Percentiles rank a stretch among this genome's conserved stretches.
Evolutionary conservation across 2,797 vertebrate species (phyloP).

Genomic region (Prionace glauca): DNA sequence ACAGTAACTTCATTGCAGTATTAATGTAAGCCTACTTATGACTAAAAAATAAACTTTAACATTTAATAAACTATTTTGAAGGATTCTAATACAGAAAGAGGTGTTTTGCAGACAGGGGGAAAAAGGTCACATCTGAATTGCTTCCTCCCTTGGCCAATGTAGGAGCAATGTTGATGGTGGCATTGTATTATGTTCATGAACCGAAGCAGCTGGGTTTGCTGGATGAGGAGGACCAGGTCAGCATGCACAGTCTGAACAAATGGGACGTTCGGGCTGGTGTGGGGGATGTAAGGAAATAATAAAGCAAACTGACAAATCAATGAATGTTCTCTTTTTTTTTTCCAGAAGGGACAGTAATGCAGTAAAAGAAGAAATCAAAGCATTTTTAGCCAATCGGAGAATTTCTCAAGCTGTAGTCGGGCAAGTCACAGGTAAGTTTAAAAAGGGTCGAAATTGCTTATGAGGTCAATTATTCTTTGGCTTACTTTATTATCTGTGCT

Average conservation of each 20-base stretch:
- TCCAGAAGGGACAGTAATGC: slow-evolving; percentile 72
- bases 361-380: slow-evolving; percentile 75
- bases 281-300: neutral
- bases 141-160: neutral
- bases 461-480: neutral
- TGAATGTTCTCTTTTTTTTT: slow-evolving; percentile 40
- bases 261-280: neutral
- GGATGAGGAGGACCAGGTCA: neutral
- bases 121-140: neutral
- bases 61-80: neutral
- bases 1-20: no score
- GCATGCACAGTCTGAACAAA: neutral
- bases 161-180: neutral
- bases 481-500: neutral
- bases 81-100: neutral
- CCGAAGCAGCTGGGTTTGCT: neutral
- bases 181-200: neutral
- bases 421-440: slow-evolving; percentile 67
- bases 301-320: neutral
- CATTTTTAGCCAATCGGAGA: slow-evolving; percentile 71
- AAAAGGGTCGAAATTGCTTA: neutral
- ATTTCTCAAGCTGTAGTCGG: slow-evolving; percentile 76
- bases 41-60: no score
- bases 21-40: no score
- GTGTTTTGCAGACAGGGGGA: neutral